phyloP scores from a whole-genome alignment of 2,113 vertebrate species.

The Oceanodroma tethys region DNA sequence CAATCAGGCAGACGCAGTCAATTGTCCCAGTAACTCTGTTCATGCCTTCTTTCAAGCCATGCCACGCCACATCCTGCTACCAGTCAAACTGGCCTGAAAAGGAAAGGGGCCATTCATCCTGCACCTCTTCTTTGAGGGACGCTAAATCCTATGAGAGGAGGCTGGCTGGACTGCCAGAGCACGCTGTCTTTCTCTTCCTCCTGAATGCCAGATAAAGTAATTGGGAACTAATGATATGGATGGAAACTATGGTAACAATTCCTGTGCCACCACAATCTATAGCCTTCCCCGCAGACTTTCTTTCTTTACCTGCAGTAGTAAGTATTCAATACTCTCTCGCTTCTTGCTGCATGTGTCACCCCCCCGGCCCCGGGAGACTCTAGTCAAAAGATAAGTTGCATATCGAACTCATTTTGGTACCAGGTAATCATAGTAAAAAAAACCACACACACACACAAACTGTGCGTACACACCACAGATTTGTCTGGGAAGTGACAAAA shows the following conservation, averaged over 20 bases:
- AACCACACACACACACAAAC: background rate
- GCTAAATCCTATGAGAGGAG: background rate
- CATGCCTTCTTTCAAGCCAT: background rate
- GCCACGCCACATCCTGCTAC: background rate
- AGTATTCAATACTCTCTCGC: background rate
- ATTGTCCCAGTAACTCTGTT: background rate
- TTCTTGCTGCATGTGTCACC: background rate
- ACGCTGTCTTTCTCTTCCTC: background rate
- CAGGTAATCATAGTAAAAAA: background rate
- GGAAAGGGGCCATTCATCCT: background rate
- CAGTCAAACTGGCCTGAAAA: constrained; percentile 6
- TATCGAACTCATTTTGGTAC: background rate
- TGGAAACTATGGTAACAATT: constrained; percentile 26
- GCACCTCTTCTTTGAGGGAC: background rate
- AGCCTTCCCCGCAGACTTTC: background rate
- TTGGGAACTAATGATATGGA: background rate
- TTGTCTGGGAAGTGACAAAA: background rate
- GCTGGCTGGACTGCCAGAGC: background rate
- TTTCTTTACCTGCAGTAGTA: background rate
- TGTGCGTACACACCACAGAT: background rate
- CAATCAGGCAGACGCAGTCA: background rate
- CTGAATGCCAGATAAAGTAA: constrained; percentile 4
- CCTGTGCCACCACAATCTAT: background rate
- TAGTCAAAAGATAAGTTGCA: background rate
- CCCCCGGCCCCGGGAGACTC: background rate